phyloP scores from a whole-genome alignment of 2,113 vertebrate genomes.

The Caloenas nicobarica region DNA sequence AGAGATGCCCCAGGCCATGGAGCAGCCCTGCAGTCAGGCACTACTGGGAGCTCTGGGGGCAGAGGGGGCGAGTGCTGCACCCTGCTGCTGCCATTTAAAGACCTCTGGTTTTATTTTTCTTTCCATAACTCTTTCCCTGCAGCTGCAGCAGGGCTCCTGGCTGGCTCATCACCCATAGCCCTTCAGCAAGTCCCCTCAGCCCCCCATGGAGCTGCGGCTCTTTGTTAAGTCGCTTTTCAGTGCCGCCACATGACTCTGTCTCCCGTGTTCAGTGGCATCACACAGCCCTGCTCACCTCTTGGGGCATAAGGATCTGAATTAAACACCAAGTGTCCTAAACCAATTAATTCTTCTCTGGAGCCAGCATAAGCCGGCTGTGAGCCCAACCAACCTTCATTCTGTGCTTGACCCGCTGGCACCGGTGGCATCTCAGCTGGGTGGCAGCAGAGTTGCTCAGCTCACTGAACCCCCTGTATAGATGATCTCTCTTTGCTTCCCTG shows the following conservation, averaged over 20 bases:
- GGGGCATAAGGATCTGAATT: not conserved
- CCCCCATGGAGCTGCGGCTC: not conserved
- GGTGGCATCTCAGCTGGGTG: not conserved
- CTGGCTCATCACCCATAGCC: not conserved
- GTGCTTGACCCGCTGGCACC: accelerated
- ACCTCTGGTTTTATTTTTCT: not conserved
- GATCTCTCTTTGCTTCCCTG: not conserved
- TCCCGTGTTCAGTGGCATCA: not conserved
- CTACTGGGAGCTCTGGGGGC: not conserved
- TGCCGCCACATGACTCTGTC: not conserved
- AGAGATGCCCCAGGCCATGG: not conserved
- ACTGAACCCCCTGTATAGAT: not conserved
- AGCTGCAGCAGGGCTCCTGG: not conserved
- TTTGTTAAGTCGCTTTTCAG: not conserved
- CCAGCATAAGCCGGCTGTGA: not conserved
- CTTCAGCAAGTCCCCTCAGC: not conserved
- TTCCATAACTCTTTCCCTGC: not conserved
- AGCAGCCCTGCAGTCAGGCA: not conserved
- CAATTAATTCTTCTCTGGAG: not conserved
- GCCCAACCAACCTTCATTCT: not conserved
- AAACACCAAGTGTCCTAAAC: not conserved
- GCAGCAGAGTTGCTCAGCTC: not conserved
- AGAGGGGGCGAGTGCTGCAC: not conserved
- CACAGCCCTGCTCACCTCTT: accelerated
- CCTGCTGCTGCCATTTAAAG: not conserved